These are phyloP conservation scores for Lathamus discolor DNA, from an alignment of 2,113 vertebrate genomes.

Conservation along the genomic window DNA sequence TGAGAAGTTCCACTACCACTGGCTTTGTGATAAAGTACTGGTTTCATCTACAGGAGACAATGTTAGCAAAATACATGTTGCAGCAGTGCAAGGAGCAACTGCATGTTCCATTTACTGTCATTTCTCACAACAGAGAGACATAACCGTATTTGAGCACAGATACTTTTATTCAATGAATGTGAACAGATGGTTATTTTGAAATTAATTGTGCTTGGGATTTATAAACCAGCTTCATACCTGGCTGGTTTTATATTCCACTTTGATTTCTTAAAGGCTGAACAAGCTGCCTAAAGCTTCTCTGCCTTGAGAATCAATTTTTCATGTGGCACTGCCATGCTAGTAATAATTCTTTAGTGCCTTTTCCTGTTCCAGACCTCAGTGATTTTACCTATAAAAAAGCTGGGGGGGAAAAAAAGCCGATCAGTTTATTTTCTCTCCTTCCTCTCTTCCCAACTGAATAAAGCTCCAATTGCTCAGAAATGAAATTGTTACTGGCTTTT, in stretches of 20 bases:
- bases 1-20: background rate
- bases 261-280: background rate
- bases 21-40: background rate
- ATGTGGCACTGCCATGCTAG: background rate
- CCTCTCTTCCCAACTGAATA: background rate
- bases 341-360: background rate
- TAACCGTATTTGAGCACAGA: background rate
- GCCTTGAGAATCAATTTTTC: constrained; percentile 8
- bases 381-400: background rate
- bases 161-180: background rate
- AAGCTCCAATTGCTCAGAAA: background rate
- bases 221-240: background rate
- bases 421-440: background rate
- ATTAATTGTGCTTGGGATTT: constrained; percentile 12
- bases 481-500: background rate
- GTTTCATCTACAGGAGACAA: background rate
- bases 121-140: background rate
- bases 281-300: background rate
- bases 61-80: background rate
- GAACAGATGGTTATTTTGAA: background rate
- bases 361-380: background rate
- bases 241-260: background rate
- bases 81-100: background rate
- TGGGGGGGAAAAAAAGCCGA: background rate
- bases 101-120: background rate